Evolutionary conservation across 2,113 vertebrate genomes (phyloP), one percentile per base, ranked within the genome.

Genomic region (Lophotis ruficrista): DNA sequence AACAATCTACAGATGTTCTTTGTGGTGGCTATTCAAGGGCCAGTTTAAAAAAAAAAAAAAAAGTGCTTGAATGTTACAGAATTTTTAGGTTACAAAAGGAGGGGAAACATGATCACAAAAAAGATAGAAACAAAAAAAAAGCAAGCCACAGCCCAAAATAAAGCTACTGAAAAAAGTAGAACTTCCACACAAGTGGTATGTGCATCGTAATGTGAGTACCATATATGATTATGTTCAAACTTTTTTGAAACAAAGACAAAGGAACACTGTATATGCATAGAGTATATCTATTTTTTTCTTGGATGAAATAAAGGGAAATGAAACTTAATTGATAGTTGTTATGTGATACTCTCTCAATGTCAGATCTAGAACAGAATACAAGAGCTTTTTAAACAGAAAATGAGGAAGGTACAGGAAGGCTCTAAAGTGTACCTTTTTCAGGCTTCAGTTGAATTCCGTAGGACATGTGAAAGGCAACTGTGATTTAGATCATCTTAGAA

Each of bases 401-500:
- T 62, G 22, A 8, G 24, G 17, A 65, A 69, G 12, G 19, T 68
- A 28, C 22, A 72, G 43, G 69, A 93, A 82, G 48, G 23, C 31
- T 94, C 27, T 77, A 65, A 45, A 45, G 24, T 69, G 0, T 51
- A 19, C 54, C 7, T 50, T 70, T 82, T 90, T 64, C 30, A 81
- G 58, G 72, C 71, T 70, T 81, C 37, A 51, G 11, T 80, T 71
- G 85, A 94, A 23, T 88, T 68, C 16, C 27, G 51, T 35, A 78
- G 71, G 30, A 79, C 47, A 25, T 70, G 21, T 38, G 71, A 88
- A 96, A 90, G 35, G 64, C 19, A 90, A 16, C 14, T 60, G 14
- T 86, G 83, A 68, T 90, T 92, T 92, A 90, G 43, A 75, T 60
- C 9, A 41, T 62, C 51, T 92, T 93, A 62, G 58, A 91, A 85